phyloP scores from a whole-genome alignment of 2,113 vertebrate species.

The Ginglymostoma cirratum region DNA sequence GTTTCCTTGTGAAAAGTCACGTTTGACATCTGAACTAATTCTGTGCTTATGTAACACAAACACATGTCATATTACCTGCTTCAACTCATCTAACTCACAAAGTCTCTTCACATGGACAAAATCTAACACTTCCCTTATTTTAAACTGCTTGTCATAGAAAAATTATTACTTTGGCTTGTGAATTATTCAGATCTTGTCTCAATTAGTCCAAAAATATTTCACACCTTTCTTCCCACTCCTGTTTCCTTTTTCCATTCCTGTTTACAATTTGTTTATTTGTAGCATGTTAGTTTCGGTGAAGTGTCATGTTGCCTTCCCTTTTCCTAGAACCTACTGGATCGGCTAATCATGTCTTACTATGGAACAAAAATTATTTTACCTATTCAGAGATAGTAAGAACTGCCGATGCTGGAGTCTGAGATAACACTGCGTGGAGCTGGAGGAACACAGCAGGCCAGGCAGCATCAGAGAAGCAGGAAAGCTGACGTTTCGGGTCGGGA shows the following conservation, averaged over 20 bases:
- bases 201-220: not conserved
- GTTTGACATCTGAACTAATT: not conserved
- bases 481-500: no score
- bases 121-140: not conserved
- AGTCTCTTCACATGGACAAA: not conserved
- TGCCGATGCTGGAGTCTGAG: no score
- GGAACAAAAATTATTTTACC: no score
- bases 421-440: no score
- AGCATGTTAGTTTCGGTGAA: not conserved
- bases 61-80: not conserved
- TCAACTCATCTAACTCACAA: not conserved
- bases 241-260: not conserved
- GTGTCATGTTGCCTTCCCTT: not conserved
- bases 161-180: not conserved
- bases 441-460: no score
- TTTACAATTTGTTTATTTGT: no score
- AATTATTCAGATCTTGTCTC: not conserved
- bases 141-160: not conserved
- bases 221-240: not conserved
- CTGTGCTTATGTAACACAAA: not conserved
- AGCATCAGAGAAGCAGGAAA: no score
- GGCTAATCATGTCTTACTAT: no score
- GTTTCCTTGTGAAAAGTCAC: not conserved
- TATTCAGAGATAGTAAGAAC: no score
- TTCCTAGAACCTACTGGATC: not conserved